These are phyloP conservation scores for Proisotoma minuta DNA, from an alignment of 2,888 invertebrate genomes.

Conservation along the genomic window DNA sequence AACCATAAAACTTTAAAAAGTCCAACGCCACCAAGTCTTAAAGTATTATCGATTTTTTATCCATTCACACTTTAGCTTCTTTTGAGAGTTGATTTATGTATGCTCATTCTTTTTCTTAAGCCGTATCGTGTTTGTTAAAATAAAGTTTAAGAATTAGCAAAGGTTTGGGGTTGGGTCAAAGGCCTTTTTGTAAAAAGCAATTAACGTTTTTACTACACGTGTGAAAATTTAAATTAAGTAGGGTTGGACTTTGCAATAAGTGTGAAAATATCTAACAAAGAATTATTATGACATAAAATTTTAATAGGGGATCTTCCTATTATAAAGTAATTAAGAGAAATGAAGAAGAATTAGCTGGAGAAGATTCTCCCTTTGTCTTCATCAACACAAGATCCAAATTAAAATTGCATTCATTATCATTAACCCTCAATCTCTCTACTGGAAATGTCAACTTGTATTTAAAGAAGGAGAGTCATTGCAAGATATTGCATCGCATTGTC, in stretches of 20 bases:
- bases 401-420: constrained; percentile 16
- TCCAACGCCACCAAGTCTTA: neutral
- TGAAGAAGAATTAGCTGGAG: neutral
- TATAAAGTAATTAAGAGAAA: neutral
- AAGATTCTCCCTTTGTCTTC: neutral
- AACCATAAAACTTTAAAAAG: neutral
- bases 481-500: too few species aligned
- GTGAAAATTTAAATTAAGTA: neutral
- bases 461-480: neutral
- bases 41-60: neutral
- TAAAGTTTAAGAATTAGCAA: neutral
- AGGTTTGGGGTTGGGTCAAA: neutral
- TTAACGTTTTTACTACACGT: neutral
- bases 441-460: constrained; percentile 2
- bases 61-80: neutral
- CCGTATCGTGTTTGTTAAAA: neutral
- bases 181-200: neutral
- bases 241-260: neutral
- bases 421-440: neutral
- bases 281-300: neutral
- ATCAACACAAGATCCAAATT: neutral
- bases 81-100: neutral
- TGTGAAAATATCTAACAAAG: neutral
- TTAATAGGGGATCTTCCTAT: too few species aligned
- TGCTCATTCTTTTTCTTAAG: neutral